phyloP scores from a whole-genome alignment of 1,140 invertebrate genomes.

The Eufriesea mexicana region DNA sequence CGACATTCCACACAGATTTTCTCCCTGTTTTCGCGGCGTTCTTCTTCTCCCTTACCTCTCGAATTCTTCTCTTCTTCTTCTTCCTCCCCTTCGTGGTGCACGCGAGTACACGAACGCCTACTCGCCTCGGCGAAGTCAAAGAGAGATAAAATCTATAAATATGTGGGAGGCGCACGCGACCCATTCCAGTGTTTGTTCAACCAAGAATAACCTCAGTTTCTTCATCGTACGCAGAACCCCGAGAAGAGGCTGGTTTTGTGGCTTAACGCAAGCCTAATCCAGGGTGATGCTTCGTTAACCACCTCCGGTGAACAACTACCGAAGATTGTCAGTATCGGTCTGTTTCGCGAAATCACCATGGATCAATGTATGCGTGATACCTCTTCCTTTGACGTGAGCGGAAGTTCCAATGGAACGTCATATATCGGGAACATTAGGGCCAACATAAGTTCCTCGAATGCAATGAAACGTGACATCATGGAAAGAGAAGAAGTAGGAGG shows the following conservation, averaged over 20 bases:
- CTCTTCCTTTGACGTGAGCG: not conserved
- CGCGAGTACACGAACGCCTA: slow-evolving; percentile 69
- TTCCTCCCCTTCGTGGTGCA: slow-evolving; percentile 48
- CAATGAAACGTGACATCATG: not conserved
- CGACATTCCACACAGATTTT: slow-evolving; percentile 39
- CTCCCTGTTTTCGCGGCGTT: slow-evolving; percentile 48
- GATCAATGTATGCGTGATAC: not conserved
- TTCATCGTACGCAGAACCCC: slow-evolving; percentile 75
- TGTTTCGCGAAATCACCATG: not conserved
- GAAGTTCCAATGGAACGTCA: not conserved
- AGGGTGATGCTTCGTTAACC: slow-evolving; percentile 62
- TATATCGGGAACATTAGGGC: not conserved
- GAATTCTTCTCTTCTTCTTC: slow-evolving; percentile 15
- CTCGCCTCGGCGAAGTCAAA: slow-evolving; percentile 76
- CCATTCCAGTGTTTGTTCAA: slow-evolving; percentile 82
- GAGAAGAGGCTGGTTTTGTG: slow-evolving; percentile 78
- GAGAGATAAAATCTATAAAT: slow-evolving; percentile 83
- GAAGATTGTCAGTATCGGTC: not conserved
- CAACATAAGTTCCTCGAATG: not conserved
- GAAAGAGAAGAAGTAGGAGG: not conserved
- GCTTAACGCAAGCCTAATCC: slow-evolving; percentile 76
- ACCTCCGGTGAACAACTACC: slow-evolving; percentile 30
- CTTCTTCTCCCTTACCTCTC: slow-evolving; percentile 1
- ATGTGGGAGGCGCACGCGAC: slow-evolving; percentile 82
- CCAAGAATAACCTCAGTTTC: slow-evolving; percentile 82